Base-by-base conservation (phyloP, 2,888 invertebrate genomes). In the Pycnomerus fuliginosus region DNA sequence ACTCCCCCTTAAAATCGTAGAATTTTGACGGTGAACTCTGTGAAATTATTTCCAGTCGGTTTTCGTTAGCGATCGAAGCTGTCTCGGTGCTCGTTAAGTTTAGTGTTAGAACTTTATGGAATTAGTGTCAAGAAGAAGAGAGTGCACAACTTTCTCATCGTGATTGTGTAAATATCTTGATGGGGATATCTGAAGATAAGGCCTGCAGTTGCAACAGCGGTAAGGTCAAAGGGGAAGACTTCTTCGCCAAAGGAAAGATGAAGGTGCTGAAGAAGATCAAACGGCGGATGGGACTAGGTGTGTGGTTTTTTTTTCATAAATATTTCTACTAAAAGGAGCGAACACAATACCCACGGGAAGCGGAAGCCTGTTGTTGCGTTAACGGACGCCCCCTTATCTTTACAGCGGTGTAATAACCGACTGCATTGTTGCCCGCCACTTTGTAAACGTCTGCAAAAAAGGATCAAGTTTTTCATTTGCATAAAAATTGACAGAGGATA, bases 201-300 rank as follows among this genome's bases (percentile, higher is more conserved):
- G 49, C 53, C 56, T 66, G 65, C 60, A 61, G 62, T 56, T 70
- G 71, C 65, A 64, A 67, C 58, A 61, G 58, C 48, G 64, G 64
- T 42, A 59, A 61, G 37, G 59, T 60, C 41, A 62, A 65, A 52
- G 55, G 52, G 42, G 60, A 60, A 52, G 73, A 70, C 48, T 70
- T 75, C 38, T 70, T 77, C 48, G 74, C 77, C 43, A 74, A 75
- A 56, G 76, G 76, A 71, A 90, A 90, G 76, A 90, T 91, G 88
- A 90, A 90, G 76, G 87, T 91, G 49, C 75, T 91, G 52, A 91
- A 91, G 79, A 91, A 90, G 70, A 86, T 91, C 64, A 90, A 90
- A 73, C 84, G 84, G 65, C 87, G 88, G 65, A 90, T 91, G 70
- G 90, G 91, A 62, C 74, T 91, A 71, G 90, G 91, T 90, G 74